Conservation (phyloP, 2,888 invertebrate species). For the Trachelus iudaicus region DNA sequence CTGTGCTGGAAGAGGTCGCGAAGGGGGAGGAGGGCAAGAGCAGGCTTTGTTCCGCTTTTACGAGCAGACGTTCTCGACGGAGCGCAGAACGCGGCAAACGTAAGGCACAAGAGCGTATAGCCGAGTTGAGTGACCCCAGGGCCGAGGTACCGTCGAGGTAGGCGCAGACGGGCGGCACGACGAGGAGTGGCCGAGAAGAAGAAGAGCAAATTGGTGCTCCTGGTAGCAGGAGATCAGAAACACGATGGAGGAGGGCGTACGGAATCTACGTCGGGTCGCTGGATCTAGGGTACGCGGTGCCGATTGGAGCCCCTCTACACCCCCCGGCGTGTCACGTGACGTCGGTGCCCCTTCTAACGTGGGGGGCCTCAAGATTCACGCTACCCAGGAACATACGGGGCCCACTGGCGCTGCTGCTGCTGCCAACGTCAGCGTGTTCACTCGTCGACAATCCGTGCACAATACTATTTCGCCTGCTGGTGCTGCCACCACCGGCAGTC, state of each 20-base stretch:
- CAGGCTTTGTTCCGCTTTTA: conserved; percentile 10
- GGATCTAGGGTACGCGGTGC: conserved; percentile 46
- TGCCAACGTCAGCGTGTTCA: too few relatives aligned
- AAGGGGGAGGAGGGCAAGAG: conserved; percentile 21
- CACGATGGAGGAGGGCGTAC: conserved; percentile 65
- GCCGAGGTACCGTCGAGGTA: conserved; percentile 6
- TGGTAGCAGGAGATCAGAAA: conserved; percentile 70
- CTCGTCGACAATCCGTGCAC: too few relatives aligned
- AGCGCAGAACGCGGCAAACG: conserved; percentile 6
- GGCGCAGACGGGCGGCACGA: conserved; percentile 66
- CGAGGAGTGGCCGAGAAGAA: conserved; percentile 69
- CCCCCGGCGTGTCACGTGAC: conserved; percentile 18
- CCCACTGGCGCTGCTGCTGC: conserved; percentile 31
- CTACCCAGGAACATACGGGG: conserved; percentile 14
- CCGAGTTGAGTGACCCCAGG: conserved; percentile 33
- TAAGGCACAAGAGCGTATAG: background rate
- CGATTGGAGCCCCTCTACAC: conserved; percentile 28
- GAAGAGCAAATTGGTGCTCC: conserved; percentile 72
- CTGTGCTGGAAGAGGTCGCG: background rate
- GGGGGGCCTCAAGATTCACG: background rate
- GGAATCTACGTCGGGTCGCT: conserved; percentile 14
- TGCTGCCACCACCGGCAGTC: conserved; percentile 38
- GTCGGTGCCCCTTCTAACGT: background rate
- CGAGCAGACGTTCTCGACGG: conserved; percentile 2
- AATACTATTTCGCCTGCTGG: too few relatives aligned